phyloP scores from a whole-genome alignment of 2,888 invertebrate genomes.

The Machimus rusticus region DNA sequence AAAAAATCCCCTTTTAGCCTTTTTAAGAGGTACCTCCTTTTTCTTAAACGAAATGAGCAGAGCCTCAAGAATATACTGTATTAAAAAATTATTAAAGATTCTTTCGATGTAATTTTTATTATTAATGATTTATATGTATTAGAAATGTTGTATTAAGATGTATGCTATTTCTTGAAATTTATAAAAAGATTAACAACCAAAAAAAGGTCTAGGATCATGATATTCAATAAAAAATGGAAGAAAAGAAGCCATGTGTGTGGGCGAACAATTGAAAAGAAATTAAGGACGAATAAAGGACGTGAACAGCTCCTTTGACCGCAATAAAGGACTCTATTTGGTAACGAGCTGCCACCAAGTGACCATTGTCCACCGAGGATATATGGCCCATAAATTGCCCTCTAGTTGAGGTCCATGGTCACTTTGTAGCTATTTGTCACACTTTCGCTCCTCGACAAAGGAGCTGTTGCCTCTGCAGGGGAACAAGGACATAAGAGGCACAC shows the following conservation, averaged over 20 bases:
- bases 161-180: too few relatives aligned
- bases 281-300: background rate
- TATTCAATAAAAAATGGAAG: background rate
- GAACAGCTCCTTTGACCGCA: background rate
- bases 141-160: too few relatives aligned
- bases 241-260: background rate
- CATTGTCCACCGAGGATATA: background rate
- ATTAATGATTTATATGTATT: too few relatives aligned
- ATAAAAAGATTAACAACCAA: too few relatives aligned
- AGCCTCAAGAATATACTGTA: too few relatives aligned
- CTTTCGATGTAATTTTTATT: too few relatives aligned
- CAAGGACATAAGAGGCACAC: conserved; percentile 19
- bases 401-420: background rate
- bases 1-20: too few relatives aligned
- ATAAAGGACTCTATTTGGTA: background rate
- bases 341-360: background rate
- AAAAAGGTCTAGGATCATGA: background rate
- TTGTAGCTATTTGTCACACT: conserved; percentile 38
- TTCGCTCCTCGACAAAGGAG: conserved; percentile 5
- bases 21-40: too few relatives aligned
- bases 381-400: background rate
- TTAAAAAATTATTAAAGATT: too few relatives aligned
- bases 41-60: too few relatives aligned
- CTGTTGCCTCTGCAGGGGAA: background rate
- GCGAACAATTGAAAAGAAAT: background rate